Base-by-base conservation (phyloP, 2,113 vertebrate species). In the Alligator mississippiensis region DNA sequence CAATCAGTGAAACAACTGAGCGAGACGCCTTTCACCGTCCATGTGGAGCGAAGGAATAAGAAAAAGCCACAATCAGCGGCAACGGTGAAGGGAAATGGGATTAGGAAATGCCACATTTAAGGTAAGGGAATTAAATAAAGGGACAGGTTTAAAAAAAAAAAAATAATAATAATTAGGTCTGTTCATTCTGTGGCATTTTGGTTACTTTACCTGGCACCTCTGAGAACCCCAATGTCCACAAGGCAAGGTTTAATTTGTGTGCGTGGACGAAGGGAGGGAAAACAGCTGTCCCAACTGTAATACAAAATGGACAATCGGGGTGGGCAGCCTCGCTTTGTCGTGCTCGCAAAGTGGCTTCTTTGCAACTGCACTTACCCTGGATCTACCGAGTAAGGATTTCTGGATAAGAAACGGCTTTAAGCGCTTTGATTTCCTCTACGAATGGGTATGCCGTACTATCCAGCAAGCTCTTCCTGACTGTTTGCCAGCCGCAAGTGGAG, bases 131-230 rank as follows among this genome's bases (percentile, higher is more conserved):
- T 84, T 85, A 81, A 59, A 63, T 84, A 93, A 92, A 80, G 90
- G 93, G 38, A 95, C 90, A 76, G 47, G 77, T 3, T 90, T 1
- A 97, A 97, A 97, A 97, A 97, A 34, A 34, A 34, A 34, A 34
- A 34, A 93, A 80, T 89, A 90, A 88, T 96, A 97, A 64, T 95
- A 97, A 97, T 93, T 77, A 89, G 0, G 47, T 79, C 93, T 1
- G 0, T 92, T 55, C 77, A 38, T 61, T 79, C 38, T 58, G 30
- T 88, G 87, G 70, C 4, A 0, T 83, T 90, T 92, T 0, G 0
- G 85, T 90, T 58, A 11, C 59, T 62, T 84, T 88, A 84, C 88
- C 93, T 30, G 21, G 92, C 84, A 86, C 82, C 88, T 95, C 90
- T 11, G 2, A 77, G 64, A n/a, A 80, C 87, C 87, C 85, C 90